phyloP scores from a whole-genome alignment of 1,140 invertebrate species.

The Meloidogyne hapla region DNA sequence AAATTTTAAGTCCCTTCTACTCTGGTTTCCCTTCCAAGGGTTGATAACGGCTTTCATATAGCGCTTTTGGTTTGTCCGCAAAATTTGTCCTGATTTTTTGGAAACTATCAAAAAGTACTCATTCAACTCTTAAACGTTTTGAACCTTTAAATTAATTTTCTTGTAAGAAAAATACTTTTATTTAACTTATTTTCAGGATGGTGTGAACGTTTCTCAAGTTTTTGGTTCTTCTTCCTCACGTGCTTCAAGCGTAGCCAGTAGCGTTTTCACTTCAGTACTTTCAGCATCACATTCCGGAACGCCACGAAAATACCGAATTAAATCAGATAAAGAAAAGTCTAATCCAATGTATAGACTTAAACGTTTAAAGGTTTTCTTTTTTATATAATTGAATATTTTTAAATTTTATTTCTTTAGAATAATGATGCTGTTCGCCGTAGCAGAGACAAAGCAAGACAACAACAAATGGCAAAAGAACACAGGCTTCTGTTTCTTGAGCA shows the following conservation, averaged over 20 bases:
- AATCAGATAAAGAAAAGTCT: slow-evolving; percentile 39
- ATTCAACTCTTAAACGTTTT: too few relatives aligned
- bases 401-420: slow-evolving; percentile 28
- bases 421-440: slow-evolving; percentile 47
- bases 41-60: too few relatives aligned
- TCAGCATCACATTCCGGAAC: not conserved
- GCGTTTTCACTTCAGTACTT: slow-evolving; percentile 5
- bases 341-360: slow-evolving; percentile 44
- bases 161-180: too few relatives aligned
- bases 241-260: slow-evolving; percentile 23
- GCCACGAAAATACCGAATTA: slow-evolving; percentile 48
- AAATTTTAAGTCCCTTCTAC: too few relatives aligned
- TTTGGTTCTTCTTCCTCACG: slow-evolving; percentile 5
- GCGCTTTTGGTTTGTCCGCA: too few relatives aligned
- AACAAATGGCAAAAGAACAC: slow-evolving; percentile 37
- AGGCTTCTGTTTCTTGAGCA: slow-evolving; percentile 34
- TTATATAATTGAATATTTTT: not conserved
- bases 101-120: too few relatives aligned
- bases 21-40: too few relatives aligned
- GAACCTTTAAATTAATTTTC: too few relatives aligned
- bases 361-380: slow-evolving; percentile 27
- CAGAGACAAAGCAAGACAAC: slow-evolving; percentile 43
- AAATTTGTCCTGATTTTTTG: too few relatives aligned
- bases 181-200: not conserved
- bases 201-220: not conserved